A percentile compares a stretch with the other conserved stretches of the same genome.
Conservation (phyloP, 2,113 vertebrate species). For the Leptobrachium ailaonicum region DNA sequence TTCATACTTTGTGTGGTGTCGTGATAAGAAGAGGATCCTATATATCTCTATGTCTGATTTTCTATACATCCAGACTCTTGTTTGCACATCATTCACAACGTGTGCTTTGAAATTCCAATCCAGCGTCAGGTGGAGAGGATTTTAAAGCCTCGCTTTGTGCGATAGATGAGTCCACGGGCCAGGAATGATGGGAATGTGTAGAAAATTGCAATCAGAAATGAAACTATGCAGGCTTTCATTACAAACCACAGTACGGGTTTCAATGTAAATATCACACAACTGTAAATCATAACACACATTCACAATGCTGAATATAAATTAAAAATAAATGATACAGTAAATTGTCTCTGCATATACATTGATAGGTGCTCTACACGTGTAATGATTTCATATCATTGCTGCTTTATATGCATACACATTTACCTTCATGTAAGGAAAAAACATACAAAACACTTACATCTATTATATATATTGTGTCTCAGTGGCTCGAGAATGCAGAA, state of each 20-base stretch:
- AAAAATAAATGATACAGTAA: background rate
- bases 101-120: background rate
- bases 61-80: no score
- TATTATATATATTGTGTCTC: no score
- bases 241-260: background rate
- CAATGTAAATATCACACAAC: background rate
- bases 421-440: no score
- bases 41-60: no score
- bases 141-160: background rate
- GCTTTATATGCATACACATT: no score
- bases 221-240: background rate
- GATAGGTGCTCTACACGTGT: background rate
- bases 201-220: background rate
- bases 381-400: no score
- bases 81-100: background rate
- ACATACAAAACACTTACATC: no score
- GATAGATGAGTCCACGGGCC: background rate
- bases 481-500: no score
- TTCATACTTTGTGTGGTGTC: no score
- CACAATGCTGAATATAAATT: background rate
- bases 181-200: background rate
- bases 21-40: no score
- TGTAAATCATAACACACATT: background rate
- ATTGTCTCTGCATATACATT: no score
- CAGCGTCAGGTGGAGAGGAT: background rate